These are phyloP conservation scores for Gallinago jamesoni DNA, from an alignment of 2,113 vertebrate genomes.

Conservation along the genomic window DNA sequence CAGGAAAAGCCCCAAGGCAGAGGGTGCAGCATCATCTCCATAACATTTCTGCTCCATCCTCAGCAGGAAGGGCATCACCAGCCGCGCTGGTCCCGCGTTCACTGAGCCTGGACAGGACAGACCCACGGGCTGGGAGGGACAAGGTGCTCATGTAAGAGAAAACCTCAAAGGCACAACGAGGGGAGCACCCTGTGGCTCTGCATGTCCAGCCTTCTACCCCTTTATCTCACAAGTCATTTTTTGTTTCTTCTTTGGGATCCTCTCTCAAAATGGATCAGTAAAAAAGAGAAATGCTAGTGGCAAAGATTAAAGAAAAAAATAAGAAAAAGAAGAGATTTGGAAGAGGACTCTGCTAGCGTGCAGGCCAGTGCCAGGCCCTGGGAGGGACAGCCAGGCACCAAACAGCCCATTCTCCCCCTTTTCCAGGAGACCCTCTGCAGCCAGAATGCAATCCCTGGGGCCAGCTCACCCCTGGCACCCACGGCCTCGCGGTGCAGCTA, in stretches of 20 bases:
- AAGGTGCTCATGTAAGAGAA: not conserved
- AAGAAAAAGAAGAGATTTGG: not conserved
- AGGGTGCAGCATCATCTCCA: not conserved
- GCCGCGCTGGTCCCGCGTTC: not conserved
- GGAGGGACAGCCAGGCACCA: not conserved
- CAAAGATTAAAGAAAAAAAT: not conserved
- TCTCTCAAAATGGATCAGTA: not conserved
- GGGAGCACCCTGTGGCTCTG: not conserved
- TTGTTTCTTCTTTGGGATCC: not conserved
- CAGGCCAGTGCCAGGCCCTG: not conserved
- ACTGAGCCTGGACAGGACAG: not conserved
- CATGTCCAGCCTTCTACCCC: not conserved
- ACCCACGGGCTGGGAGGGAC: not conserved
- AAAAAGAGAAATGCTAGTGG: not conserved
- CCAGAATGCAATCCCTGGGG: not conserved
- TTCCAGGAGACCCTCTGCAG: not conserved
- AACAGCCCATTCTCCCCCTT: not conserved
- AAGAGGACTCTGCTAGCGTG: not conserved
- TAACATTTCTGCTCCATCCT: not conserved
- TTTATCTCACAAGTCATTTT: not conserved
- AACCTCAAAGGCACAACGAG: not conserved
- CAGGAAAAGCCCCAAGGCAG: not conserved
- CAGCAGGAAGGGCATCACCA: not conserved
- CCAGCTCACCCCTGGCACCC: not conserved
- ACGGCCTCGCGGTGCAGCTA: not conserved